Percentiles rank a stretch among this genome's conserved stretches.
Evolutionary conservation across 2,797 vertebrate species (phyloP).

Genomic region (Salarias fasciatus): DNA sequence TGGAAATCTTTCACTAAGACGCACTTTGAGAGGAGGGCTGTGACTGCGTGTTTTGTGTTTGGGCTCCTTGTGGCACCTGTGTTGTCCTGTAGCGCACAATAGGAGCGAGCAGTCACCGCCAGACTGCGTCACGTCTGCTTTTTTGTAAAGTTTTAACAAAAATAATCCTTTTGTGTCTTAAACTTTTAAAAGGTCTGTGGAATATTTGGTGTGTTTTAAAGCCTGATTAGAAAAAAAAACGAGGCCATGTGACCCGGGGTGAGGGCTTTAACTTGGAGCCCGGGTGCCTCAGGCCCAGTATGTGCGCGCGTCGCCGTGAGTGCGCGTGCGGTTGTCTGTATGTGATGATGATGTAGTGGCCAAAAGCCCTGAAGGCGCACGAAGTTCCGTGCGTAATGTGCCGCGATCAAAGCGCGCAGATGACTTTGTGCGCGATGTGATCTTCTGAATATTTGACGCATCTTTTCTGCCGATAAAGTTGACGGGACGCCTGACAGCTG

Average conservation of each 20-base stretch:
- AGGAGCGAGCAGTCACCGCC: conserved; percentile 4
- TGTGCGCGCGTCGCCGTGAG: conserved; percentile 33
- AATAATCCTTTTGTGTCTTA: background rate
- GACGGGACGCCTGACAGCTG: conserved; percentile 23
- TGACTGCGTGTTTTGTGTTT: too few relatives aligned
- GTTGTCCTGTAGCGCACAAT: conserved; percentile 9
- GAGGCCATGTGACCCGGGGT: conserved; percentile 34
- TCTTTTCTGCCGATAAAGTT: conserved; percentile 6
- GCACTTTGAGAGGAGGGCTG: background rate
- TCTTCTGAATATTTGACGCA: conserved; percentile 7
- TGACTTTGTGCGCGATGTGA: background rate
- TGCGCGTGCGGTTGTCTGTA: conserved; percentile 21
- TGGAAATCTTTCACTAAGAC: too few relatives aligned
- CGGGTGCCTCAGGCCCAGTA: conserved; percentile 69
- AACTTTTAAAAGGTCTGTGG: background rate
- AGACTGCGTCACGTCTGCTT: background rate
- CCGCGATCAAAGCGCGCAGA: conserved; percentile 8
- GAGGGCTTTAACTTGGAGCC: conserved; percentile 36
- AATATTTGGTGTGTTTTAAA: background rate
- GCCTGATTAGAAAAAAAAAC: conserved; percentile 5
- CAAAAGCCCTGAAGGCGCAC: conserved; percentile 52
- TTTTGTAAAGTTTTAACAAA: background rate
- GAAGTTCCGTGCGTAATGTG: conserved; percentile 35
- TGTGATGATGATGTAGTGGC: conserved; percentile 46
- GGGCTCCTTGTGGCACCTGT: background rate